Conservation (phyloP, 2,113 vertebrate species). For the Empidonax traillii region DNA sequence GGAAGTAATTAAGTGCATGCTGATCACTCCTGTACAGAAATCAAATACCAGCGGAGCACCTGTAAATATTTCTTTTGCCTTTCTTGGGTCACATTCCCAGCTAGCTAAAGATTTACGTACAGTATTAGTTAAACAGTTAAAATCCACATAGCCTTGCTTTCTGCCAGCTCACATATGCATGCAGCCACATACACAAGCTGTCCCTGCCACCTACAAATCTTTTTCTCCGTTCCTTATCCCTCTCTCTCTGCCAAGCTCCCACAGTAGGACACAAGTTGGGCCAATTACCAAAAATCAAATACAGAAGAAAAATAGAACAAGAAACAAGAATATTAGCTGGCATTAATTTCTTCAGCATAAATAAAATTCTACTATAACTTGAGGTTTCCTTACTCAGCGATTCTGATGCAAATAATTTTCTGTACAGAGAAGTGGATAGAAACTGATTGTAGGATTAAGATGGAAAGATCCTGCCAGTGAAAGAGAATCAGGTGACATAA, state of each 20-base stretch:
- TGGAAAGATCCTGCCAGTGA: neutral
- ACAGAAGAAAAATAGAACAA: constrained; percentile 8
- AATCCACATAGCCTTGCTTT: neutral
- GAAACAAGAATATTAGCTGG: constrained; percentile 20
- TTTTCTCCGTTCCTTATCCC: constrained; percentile 1
- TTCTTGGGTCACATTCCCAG: neutral
- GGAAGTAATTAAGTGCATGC: neutral
- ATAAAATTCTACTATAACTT: constrained; percentile 13
- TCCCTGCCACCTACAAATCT: constrained; percentile 54
- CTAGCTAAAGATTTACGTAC: neutral
- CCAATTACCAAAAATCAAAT: constrained; percentile 45
- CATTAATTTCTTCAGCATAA: constrained; percentile 44
- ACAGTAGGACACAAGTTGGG: constrained; percentile 32
- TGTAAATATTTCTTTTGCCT: neutral
- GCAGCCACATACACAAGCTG: constrained; percentile 40
- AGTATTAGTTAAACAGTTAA: neutral
- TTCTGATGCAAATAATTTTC: neutral
- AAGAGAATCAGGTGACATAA: neutral
- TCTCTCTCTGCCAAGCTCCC: constrained; percentile 39
- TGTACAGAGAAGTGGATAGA: neutral
- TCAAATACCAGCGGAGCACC: neutral
- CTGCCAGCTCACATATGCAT: constrained; percentile 32
- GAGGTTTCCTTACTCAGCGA: constrained; percentile 33
- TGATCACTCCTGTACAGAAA: neutral
- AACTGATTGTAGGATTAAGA: neutral